Evolutionary conservation across 2,113 vertebrate species (phyloP), one percentile per base, ranked within the genome.

Genomic region (Galeopterus variegatus): DNA sequence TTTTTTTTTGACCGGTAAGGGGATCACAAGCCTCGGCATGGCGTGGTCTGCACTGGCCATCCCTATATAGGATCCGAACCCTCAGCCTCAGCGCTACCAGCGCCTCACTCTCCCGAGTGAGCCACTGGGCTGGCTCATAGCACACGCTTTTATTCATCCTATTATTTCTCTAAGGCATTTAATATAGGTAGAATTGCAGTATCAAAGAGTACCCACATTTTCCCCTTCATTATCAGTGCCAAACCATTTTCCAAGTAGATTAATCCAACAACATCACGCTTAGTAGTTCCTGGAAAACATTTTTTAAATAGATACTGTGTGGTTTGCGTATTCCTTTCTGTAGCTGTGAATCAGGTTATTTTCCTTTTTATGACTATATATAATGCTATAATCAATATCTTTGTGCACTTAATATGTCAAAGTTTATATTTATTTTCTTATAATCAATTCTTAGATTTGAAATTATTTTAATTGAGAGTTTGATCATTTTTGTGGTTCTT

Each of bases 221-320:
- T 95, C 15, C 15, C 64, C 10, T 70, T 54, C 36, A 45, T 75
- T 65, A 81, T 33, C 13, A 72, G 81, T 36, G 13, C 0, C 11
- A 73, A 89, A 76, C 13, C 81, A 75, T 82, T 94, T 90, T 73
- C 19, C 36, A 88, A 85, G 52, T 24, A 69, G 52, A 76, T 26
- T 83, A 62, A 8, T 64, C 6, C 33, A 69, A 70, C 8, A 14
- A 64, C 87, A 45, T 50, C 4, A 79, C 65, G 31, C 19, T 77
- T 33, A 67, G 1, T 52, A n/a, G 19, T 60, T 18, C 21, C 17
- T 41, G 8, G 12, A 80, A 85, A 52, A 19, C 54, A 84, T 50
- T 70, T 65, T 31, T 83, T 79, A 45, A 82, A n/a, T 64, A 58
- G 17, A 41, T 36, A 54, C 17, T 12, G 1, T 83, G 24, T 88